A percentile compares a stretch with the other conserved stretches of the same genome.
These are phyloP conservation scores for Chloropsis cyanopogon DNA, from an alignment of 2,113 vertebrate species.

Conservation along the genomic window DNA sequence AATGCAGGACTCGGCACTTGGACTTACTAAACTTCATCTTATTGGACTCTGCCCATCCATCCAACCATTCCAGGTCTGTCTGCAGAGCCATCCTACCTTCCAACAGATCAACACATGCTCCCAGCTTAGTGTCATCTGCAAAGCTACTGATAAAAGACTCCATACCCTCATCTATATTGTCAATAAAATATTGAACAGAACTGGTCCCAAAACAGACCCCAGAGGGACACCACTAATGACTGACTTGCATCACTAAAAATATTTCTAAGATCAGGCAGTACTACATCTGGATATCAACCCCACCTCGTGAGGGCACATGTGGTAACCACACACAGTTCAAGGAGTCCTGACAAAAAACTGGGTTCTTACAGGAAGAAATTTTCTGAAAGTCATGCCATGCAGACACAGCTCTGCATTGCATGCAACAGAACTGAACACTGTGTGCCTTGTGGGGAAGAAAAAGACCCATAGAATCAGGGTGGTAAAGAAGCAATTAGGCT, in stretches of 20 bases:
- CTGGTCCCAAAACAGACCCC: not conserved
- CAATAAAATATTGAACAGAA: not conserved
- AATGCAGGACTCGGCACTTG: not conserved
- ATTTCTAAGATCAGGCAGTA: not conserved
- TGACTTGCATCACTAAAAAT: not conserved
- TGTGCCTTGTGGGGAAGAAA: not conserved
- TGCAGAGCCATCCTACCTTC: not conserved
- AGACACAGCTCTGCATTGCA: not conserved
- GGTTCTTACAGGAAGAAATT: not conserved
- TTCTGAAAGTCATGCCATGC: not conserved
- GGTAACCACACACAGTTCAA: not conserved
- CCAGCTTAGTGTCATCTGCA: not conserved
- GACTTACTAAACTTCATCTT: no score
- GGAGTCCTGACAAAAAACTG: not conserved
- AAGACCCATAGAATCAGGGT: not conserved
- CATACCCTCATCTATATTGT: not conserved
- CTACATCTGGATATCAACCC: not conserved
- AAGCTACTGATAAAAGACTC: not conserved
- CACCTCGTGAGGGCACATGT: not conserved
- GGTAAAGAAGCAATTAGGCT: not conserved
- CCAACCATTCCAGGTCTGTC: not conserved
- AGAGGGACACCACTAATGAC: not conserved
- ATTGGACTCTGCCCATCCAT: not conserved
- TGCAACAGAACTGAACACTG: not conserved
- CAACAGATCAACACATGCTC: fast-evolving